Conservation (phyloP, 2,888 invertebrate genomes). For the Carpatolechia fugitivella region DNA sequence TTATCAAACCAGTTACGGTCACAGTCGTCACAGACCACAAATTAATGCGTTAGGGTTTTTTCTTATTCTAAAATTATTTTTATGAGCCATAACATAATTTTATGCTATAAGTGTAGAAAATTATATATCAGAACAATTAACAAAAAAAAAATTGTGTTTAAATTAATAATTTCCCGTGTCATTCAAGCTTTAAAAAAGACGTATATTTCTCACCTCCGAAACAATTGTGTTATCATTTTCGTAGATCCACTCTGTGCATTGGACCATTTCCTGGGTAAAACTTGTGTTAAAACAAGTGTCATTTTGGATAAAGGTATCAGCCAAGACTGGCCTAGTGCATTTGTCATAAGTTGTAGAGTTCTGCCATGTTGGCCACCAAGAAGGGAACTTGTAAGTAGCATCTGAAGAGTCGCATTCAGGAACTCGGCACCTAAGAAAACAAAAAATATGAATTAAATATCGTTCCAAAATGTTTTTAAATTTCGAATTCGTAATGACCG, state of each 20-base stretch:
- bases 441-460: background rate
- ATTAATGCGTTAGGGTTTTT: no score
- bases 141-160: no score
- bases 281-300: conserved; percentile 37
- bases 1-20: no score
- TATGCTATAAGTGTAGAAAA: no score
- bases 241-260: conserved; percentile 56
- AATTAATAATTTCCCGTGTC: background rate
- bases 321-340: background rate
- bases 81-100: no score
- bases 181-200: background rate
- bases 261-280: conserved; percentile 36
- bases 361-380: background rate
- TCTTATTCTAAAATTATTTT: no score
- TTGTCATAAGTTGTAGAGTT: background rate
- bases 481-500: background rate
- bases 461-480: background rate
- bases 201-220: conserved; percentile 46
- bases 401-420: background rate
- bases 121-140: no score
- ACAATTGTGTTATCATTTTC: conserved; percentile 54
- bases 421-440: background rate
- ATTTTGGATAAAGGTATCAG: background rate
- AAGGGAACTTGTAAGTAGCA: background rate
- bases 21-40: no score